Base-by-base conservation (phyloP, 2,888 invertebrate genomes). In the Heliconius aoede region DNA sequence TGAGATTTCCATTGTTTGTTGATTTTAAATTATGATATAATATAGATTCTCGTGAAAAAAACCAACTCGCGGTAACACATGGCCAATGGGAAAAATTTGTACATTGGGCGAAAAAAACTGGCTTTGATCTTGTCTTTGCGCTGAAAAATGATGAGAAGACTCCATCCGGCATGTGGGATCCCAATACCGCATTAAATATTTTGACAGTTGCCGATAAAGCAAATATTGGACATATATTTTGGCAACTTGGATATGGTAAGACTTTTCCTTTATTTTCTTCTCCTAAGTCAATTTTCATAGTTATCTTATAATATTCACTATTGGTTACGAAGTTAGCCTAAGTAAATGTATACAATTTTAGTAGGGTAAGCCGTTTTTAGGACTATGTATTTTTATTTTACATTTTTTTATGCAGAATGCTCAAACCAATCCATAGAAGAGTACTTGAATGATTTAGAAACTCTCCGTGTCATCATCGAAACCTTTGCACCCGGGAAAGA, bases 161-260 rank as follows among this genome's bases (percentile, higher is more conserved):
- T 21, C 83, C 85, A 0, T 92, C 93, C 0, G 93, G 94, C 0
- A 87, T 95, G 80, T 97, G 97, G 97, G 96, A 97, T 84, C 95
- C 97, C 0, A 95, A 96, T 83, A 95, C 96, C 71, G 95, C 96
- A 0, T 85, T 96, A 61, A 95, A 95, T 51, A 95, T 98, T 24
- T 91, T 98, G 69, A 95, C 96, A 5, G 95, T 96, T 71, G 96
- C 96, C 9, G 96, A 96, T 78, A 94, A 95, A 83, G 95, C 96
- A 77, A 95, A 95, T 58, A 95, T 95, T 30, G 92, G 95, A 11
- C 95, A 95, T 77, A 95, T 96, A 32, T 96, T 95, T 81, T 97
- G 97, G 97, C 97, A 97, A 88, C 88, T 97, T 28, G 97, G 96
- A 75, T 96, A 96, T 85, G 96, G 97, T 97, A 88, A 91, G 90